These are phyloP conservation scores for Strongylocentrotus purpuratus DNA, from an alignment of 35 echinoderm and acorn worm species.

Conservation along the genomic window DNA sequence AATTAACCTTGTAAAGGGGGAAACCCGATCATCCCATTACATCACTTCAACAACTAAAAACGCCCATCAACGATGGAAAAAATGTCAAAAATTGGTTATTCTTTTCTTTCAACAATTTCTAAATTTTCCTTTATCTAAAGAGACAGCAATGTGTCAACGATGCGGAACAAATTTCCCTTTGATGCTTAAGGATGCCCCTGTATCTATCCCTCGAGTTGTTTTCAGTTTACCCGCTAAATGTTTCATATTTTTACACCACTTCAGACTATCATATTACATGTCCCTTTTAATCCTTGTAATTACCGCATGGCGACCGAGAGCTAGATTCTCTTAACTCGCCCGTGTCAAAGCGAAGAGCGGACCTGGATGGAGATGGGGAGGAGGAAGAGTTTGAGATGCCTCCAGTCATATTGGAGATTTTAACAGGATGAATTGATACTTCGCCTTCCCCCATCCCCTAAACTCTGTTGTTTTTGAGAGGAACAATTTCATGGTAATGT, in stretches of 20 bases:
- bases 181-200: background rate
- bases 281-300: constrained; percentile 32
- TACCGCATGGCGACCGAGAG: constrained; percentile 25
- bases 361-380: background rate
- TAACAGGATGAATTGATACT: constrained; percentile 43
- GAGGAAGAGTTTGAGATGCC: background rate
- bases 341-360: background rate
- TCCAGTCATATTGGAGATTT: constrained; percentile 9
- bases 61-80: background rate
- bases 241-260: constrained; percentile 48
- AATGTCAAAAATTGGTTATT: background rate
- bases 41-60: background rate
- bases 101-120: background rate
- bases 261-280: constrained; percentile 27
- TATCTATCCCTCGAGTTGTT: constrained; percentile 18
- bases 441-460: constrained; percentile 18
- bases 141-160: constrained; percentile 17
- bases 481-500: constrained; percentile 51
- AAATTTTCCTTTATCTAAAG: background rate
- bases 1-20: background rate
- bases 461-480: constrained; percentile 38
- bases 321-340: constrained; percentile 4
- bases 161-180: constrained; percentile 20
- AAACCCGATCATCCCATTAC: background rate
- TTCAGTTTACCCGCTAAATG: constrained; percentile 26